A percentile compares a stretch with the other conserved stretches of the same genome.
Conservation (phyloP, 1,140 invertebrate species). For the Aphidius gifuensis region DNA sequence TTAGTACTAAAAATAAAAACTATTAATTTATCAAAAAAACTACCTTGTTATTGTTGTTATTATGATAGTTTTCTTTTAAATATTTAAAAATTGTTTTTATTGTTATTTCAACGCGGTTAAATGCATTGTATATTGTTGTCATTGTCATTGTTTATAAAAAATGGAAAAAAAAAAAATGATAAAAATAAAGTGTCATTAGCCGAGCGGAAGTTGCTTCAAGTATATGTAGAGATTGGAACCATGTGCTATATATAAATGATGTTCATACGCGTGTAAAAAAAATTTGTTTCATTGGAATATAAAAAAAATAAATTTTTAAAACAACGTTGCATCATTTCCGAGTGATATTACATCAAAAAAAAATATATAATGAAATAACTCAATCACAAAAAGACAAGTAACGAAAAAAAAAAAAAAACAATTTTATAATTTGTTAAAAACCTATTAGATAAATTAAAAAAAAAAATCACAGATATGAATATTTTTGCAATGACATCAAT, state of each 20-base stretch:
- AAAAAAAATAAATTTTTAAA: not conserved
- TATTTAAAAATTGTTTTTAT: not conserved
- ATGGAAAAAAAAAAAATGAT: not conserved
- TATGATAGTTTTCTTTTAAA: not conserved
- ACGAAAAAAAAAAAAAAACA: not conserved
- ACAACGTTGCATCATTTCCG: slow-evolving; percentile 18
- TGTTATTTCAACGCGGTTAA: not conserved
- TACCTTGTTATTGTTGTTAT: too few relatives aligned
- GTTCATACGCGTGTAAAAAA: not conserved
- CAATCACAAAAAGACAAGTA: not conserved
- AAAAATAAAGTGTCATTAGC: not conserved
- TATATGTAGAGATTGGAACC: not conserved
- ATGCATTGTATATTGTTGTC: not conserved
- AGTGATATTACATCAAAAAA: slow-evolving; percentile 2
- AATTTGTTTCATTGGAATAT: not conserved
- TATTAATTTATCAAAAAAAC: too few relatives aligned
- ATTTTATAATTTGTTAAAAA: not conserved
- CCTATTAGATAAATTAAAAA: too few relatives aligned
- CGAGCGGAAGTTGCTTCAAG: slow-evolving; percentile 12
- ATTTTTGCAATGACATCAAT: too few relatives aligned
- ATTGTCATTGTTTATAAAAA: not conserved
- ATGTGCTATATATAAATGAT: not conserved
- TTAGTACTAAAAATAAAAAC: too few relatives aligned
- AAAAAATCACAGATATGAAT: too few relatives aligned
- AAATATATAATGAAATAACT: slow-evolving; percentile 11